Conservation (phyloP, 37 sponge, comb jelly and placozoan genomes). For the Petrosia ficiformis region DNA sequence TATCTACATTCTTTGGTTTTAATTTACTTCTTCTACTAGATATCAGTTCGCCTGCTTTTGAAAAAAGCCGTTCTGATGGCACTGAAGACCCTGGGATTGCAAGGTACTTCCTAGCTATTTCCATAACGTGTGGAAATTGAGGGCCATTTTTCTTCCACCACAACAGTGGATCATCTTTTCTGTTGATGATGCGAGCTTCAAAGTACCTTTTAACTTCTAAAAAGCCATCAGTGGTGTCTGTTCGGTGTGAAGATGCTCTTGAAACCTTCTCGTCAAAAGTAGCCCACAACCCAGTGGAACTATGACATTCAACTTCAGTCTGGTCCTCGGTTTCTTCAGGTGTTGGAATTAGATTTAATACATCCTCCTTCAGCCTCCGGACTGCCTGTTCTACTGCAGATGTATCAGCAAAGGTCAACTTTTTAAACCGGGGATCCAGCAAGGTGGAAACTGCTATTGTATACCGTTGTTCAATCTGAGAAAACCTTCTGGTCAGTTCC, state of each 20-base stretch:
- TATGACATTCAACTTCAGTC: too few species aligned
- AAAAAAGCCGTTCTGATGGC: conserved; percentile 6
- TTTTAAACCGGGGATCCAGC: too few species aligned
- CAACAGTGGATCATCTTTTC: background rate
- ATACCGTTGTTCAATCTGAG: too few species aligned
- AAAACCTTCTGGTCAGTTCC: too few species aligned
- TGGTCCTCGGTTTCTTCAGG: background rate
- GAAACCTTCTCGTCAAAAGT: background rate
- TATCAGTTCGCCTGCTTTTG: background rate
- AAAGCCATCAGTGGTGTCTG: background rate
- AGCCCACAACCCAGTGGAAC: background rate
- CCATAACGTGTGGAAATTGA: background rate
- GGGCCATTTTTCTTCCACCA: background rate
- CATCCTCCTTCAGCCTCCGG: background rate
- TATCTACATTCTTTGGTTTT: conserved; percentile 5
- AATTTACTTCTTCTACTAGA: background rate
- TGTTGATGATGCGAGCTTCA: background rate
- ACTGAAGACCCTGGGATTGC: conserved; percentile 3
- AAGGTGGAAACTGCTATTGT: too few species aligned
- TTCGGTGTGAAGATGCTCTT: background rate
- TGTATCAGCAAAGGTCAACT: background rate
- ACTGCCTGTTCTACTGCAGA: background rate
- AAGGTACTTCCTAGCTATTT: conserved; percentile 1
- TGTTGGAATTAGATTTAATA: background rate
- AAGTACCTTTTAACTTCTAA: background rate